These are phyloP conservation scores for Petrophora chlorosata DNA, from an alignment of 2,888 invertebrate genomes.

Conservation along the genomic window DNA sequence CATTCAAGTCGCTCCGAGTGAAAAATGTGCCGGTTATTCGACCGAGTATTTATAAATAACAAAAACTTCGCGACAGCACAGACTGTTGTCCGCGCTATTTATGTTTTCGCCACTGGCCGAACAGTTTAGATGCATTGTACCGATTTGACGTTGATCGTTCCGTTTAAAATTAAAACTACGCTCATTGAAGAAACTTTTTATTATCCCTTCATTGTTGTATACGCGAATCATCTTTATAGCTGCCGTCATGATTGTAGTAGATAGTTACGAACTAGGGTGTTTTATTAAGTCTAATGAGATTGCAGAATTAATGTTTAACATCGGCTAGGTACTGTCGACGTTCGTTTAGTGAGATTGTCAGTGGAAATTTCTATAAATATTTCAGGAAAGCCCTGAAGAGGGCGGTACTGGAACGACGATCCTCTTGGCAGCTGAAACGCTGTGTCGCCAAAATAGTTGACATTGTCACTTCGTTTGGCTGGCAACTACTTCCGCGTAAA, in stretches of 20 bases:
- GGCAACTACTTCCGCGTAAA: constrained; percentile 61
- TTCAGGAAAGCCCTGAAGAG: constrained; percentile 58
- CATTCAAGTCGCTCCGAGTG: constrained; percentile 39
- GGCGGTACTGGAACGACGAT: constrained; percentile 47
- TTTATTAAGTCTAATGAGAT: constrained; percentile 18
- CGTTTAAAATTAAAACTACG: constrained; percentile 30
- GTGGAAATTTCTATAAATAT: constrained; percentile 45
- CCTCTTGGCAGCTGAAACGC: constrained; percentile 59
- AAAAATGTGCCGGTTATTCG: constrained; percentile 63
- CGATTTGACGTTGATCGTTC: constrained; percentile 31
- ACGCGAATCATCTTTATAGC: constrained; percentile 25
- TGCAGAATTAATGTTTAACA: constrained; percentile 13
- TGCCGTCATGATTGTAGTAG: constrained; percentile 1
- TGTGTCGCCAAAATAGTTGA: constrained; percentile 67
- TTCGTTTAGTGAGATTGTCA: constrained; percentile 29
- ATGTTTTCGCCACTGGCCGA: constrained; percentile 43
- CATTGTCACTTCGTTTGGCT: constrained; percentile 67
- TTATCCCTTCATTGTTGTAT: constrained; percentile 32
- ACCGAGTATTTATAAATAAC: constrained; percentile 72
- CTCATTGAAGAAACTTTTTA: constrained; percentile 34
- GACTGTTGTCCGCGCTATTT: constrained; percentile 56
- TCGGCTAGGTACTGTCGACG: neutral
- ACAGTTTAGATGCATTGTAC: constrained; percentile 39
- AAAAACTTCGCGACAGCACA: constrained; percentile 59
- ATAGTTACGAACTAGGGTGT: constrained; percentile 1